Conservation (phyloP, 2,113 vertebrate species). For the Rhea americana region DNA sequence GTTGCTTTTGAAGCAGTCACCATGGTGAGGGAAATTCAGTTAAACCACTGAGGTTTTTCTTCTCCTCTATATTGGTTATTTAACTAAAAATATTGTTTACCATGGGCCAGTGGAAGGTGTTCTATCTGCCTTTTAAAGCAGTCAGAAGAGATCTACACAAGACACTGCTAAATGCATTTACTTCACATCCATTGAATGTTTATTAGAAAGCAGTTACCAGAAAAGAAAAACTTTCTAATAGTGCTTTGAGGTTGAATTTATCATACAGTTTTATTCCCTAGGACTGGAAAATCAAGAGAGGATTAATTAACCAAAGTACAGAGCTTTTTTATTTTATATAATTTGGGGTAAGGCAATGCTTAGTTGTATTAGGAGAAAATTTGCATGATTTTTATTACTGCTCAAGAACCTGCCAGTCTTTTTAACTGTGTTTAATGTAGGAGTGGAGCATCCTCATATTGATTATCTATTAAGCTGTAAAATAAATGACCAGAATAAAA, state of each 20-base stretch:
- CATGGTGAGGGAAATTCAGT: not conserved
- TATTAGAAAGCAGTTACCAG: not conserved
- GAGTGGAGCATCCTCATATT: not conserved
- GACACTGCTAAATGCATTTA: not conserved
- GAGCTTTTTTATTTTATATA: not conserved
- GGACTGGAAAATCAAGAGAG: not conserved
- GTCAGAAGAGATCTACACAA: not conserved
- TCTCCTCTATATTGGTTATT: not conserved
- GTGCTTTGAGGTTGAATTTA: not conserved
- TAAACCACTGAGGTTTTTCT: not conserved
- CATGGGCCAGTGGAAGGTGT: not conserved
- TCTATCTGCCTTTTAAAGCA: not conserved
- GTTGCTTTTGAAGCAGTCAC: not conserved
- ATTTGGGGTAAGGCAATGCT: not conserved
- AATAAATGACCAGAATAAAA: not conserved
- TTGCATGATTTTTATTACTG: not conserved
- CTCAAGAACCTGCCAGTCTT: not conserved
- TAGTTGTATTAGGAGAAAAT: not conserved
- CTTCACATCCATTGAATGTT: not conserved
- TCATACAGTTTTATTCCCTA: not conserved
- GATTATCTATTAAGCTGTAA: not conserved
- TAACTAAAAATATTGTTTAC: not conserved
- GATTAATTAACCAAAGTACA: not conserved
- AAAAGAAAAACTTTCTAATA: not conserved
- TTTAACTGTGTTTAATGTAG: not conserved